Conservation (phyloP, 2,797 vertebrate genomes). For the Pangasius sanitwongsei region DNA sequence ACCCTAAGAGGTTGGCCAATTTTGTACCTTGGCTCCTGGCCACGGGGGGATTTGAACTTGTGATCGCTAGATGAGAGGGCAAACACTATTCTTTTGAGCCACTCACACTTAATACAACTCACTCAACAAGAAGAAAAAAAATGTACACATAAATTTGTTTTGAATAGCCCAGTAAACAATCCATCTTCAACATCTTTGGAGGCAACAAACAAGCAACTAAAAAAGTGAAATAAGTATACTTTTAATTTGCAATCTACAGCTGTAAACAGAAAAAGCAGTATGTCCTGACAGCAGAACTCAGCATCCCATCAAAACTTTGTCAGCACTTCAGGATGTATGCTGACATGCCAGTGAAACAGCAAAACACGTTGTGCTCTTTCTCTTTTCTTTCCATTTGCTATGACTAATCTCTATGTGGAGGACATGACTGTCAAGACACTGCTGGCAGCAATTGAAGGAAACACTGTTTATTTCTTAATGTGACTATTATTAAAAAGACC, state of each 20-base stretch:
- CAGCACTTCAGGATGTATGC: slow-evolving; percentile 57
- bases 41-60: background rate
- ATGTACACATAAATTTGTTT: background rate
- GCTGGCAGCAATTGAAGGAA: slow-evolving; percentile 70
- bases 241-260: background rate
- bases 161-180: background rate
- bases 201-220: background rate
- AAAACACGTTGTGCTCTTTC: slow-evolving; percentile 66
- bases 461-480: slow-evolving; percentile 43
- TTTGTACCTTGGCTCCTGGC: background rate
- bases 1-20: background rate
- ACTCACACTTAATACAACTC: background rate
- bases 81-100: background rate
- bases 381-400: slow-evolving; percentile 84
- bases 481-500: slow-evolving; percentile 58
- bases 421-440: slow-evolving; percentile 67
- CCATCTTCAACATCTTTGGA: background rate
- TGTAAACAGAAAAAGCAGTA: background rate
- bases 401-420: slow-evolving; percentile 77
- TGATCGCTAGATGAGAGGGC: background rate
- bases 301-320: background rate
- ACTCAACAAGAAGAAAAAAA: background rate
- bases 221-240: background rate
- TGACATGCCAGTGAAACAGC: slow-evolving; percentile 60
- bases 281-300: background rate